Evolutionary conservation across 1,140 invertebrate genomes (phyloP), one percentile per base, ranked within the genome.

Genomic region (Pteromalus puparum): DNA sequence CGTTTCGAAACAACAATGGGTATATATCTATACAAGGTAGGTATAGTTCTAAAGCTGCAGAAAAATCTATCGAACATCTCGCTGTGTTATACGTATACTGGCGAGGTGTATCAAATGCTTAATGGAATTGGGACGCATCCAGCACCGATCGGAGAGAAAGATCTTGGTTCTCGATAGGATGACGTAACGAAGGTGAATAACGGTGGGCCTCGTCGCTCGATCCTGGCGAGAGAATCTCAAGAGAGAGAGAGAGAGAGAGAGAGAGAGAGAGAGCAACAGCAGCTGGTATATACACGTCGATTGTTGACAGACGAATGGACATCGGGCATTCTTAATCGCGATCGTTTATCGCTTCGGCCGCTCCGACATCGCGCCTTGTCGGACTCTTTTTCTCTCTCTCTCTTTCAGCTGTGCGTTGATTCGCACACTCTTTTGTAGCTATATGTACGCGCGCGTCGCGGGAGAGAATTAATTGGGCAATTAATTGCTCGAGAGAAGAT

Each of bases 281-380:
- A 13, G 34, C n/a, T 12, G 10, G 28, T 10, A 74, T 30, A 30
- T 48, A 24, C 18, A 72, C 68, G 67, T 61, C 76, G 76, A 84
- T 80, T 84, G 76, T 80, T 80, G 82, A 84, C 76, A 80, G 76
- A 79, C 82, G 67, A 84, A 84, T 84, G 82, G 76, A 84, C 76
- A 84, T 74, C 67, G 70, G 76, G 82, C 30, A 79, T 79, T 84
- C 76, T 79, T 79, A 84, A 84, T 84, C 76, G 82, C 77, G 76
- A 84, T 84, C 82, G 77, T 84, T 74, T 79, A 84, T 79, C 82
- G 67, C 21, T 28, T 28, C 68, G 48, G 28, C 9, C 42, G 34
- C 1, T n/a, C 10, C 53, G 28, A 61, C 12, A 38, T 46, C 18
- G 67, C 42, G 28, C 75, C 65, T 78, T 78, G 75, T 83, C 74